Conservation (phyloP, 2,888 invertebrate species). For the Stenotaenia linearis region DNA sequence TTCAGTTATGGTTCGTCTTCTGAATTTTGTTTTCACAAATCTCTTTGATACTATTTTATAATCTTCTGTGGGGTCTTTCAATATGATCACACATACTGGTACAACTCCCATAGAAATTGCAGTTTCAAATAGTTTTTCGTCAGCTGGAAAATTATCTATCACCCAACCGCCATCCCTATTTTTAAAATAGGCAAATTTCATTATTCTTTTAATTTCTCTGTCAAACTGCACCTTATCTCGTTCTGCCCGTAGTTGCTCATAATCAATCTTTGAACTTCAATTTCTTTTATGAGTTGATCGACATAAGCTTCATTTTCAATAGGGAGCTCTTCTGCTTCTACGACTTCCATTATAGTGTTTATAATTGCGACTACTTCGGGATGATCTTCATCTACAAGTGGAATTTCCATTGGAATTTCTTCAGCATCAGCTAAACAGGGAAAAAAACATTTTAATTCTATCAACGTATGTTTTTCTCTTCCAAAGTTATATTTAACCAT, state of each 20-base stretch:
- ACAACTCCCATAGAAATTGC: not conserved
- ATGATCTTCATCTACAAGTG: not conserved
- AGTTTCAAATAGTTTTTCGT: not conserved
- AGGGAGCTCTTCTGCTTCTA: not conserved
- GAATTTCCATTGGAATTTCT: not conserved
- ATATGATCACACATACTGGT: not conserved
- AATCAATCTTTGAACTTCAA: not conserved
- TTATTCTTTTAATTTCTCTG: no score
- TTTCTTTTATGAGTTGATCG: not conserved
- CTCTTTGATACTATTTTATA: not conserved
- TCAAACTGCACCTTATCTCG: no score
- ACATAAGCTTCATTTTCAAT: not conserved
- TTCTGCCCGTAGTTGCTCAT: not conserved
- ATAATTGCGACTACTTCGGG: not conserved
- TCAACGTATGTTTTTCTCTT: not conserved
- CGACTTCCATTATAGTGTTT: not conserved
- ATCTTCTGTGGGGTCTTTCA: not conserved
- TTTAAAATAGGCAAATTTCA: no score
- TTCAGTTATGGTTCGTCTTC: not conserved
- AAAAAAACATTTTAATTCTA: not conserved
- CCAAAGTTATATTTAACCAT: not conserved
- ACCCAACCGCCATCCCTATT: not conserved
- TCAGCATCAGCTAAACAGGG: not conserved
- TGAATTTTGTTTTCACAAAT: not conserved
- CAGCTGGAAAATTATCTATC: not conserved